These are phyloP conservation scores for Gopherus flavomarginatus DNA, from an alignment of 2,113 vertebrate genomes.

Conservation along the genomic window DNA sequence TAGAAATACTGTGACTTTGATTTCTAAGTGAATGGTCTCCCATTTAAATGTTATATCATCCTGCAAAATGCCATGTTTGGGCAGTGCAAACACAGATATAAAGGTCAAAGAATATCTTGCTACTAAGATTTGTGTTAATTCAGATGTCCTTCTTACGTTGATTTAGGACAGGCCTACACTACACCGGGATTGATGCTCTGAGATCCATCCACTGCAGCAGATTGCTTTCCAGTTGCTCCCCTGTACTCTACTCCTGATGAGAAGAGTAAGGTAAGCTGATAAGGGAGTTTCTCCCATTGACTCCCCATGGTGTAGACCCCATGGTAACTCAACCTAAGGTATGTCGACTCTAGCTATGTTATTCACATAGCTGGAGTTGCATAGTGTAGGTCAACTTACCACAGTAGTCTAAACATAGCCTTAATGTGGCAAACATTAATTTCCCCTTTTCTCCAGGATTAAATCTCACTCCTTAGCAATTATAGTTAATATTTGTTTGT, in stretches of 20 bases:
- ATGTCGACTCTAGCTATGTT: no score
- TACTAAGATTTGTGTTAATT: constrained; percentile 18
- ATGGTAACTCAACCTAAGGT: no score
- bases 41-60: not conserved
- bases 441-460: not conserved
- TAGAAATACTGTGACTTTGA: not conserved
- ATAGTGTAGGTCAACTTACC: no score
- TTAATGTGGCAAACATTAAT: constrained; percentile 4
- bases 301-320: no score
- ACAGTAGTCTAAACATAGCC: not conserved
- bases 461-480: not conserved
- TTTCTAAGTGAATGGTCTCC: not conserved
- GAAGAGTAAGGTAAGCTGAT: no score
- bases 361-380: no score
- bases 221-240: no score
- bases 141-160: constrained; percentile 8
- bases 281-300: no score
- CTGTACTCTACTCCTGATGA: no score
- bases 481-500: not conserved
- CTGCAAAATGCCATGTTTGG: not conserved
- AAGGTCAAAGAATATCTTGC: not conserved
- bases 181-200: no score
- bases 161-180: not conserved
- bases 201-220: no score
- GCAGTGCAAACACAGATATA: not conserved